Percentiles rank a stretch among this genome's conserved stretches.
Evolutionary conservation across 1,140 invertebrate species (phyloP).

Genomic region (Dendroctonus valens): DNA sequence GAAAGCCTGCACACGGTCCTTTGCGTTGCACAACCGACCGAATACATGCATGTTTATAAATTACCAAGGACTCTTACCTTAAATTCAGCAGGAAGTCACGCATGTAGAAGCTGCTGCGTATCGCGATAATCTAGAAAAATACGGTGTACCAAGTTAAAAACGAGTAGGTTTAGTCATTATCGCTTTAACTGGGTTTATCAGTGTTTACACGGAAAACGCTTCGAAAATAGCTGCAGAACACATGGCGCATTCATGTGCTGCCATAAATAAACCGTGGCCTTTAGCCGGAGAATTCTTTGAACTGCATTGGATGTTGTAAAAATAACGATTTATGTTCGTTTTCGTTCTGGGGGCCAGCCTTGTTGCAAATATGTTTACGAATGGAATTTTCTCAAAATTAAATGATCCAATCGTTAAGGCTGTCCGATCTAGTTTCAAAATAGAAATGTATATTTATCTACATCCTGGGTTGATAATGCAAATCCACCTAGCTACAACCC

Average conservation of each 20-base stretch:
- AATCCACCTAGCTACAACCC: no score
- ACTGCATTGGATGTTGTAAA: conserved; percentile 1
- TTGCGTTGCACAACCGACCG: conserved; percentile 18
- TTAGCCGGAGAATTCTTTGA: conserved; percentile 10
- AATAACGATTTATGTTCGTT: background rate
- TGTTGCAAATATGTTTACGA: background rate
- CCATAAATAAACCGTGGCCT: conserved; percentile 13
- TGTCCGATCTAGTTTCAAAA: no score
- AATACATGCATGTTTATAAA: background rate
- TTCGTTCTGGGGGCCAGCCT: background rate
- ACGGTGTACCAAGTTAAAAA: no score
- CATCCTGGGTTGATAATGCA: no score
- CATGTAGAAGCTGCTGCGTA: no score
- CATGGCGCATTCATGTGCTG: conserved; percentile 3
- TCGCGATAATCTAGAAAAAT: no score
- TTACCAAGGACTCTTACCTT: background rate
- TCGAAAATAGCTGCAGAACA: conserved; percentile 1
- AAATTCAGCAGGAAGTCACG: no score
- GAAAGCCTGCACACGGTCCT: conserved; percentile 24
- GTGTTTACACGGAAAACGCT: conserved; percentile 5
- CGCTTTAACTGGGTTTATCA: background rate
- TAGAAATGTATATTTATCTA: no score
- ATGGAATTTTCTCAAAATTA: no score
- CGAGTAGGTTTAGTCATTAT: background rate
- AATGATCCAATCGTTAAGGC: no score